Evolutionary conservation across 2,797 vertebrate genomes (phyloP), one percentile per base, ranked within the genome.

Genomic region (Microctenopoma lineatum): DNA sequence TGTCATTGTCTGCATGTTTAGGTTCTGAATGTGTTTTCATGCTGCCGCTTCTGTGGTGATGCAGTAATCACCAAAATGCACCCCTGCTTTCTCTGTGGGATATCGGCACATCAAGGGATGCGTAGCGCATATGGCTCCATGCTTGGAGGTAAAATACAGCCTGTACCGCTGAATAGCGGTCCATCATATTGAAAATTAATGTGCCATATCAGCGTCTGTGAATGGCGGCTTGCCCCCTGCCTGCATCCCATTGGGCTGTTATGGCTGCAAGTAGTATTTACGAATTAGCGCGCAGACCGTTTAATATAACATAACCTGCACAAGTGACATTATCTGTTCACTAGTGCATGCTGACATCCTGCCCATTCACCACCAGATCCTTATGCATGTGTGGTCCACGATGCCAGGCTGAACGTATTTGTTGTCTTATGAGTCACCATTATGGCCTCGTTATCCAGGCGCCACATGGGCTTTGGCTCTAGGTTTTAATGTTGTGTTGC

Each of bases 181-280:
- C 83, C 80, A 66, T 78, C 77, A 85, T 70, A 87, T 87, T 89
- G 74, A 81, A 87, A 87, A 83, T 81, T 47, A 89, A 88, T 86
- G 81, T 92, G 81, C 76, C 77, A 77, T 72, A 77, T 83, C 70
- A 46, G 67, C 79, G 68, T 80, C 46, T 58, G 7, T 83, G 72
- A 84, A 74, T 65, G 69, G 63, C 57, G 71, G 67, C 83, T 54
- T 58, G 70, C 62, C 39, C 58, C 55, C 47, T 79, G 87, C 87
- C 80, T 84, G 88, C 81, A 86, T 75, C 85, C 77, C 71, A 26
- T 10, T 45, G 68, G 60, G 73, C 63, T 86, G 77, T 69, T 61
- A 36, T 64, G 82, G 66, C 66, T 81, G 70, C 67, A 59, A 69
- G 78, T 66, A 62, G 75, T 72, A 59, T 83, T 84, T 55, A 45